Evolutionary conservation across 2,888 invertebrate genomes (phyloP), one percentile per base, ranked within the genome.

Genomic region (Caenorhabditis auriculariae): DNA sequence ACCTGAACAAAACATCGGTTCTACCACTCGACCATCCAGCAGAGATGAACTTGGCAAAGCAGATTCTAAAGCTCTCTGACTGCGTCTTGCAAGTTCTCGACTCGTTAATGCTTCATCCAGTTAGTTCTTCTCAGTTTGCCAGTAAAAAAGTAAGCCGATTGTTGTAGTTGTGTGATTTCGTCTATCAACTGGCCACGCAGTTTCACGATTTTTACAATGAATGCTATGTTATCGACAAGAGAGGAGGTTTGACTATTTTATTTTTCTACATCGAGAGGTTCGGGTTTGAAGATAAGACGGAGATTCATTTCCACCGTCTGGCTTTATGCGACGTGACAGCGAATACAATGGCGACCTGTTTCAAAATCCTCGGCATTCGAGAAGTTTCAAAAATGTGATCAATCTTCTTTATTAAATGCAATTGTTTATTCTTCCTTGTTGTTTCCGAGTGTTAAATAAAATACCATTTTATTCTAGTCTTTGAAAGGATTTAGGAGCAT

Each of bases 141-240:
- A n/a, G n/a, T n/a, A n/a, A n/a, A n/a, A n/a, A n/a, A n/a, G n/a
- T n/a, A n/a, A n/a, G n/a, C n/a, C n/a, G n/a, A n/a, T n/a, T n/a
- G 83, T 87, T 88, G 49, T 43, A 60, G 56, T 84, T 99, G 27
- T 98, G 98, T 82, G 96, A 96, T 82, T 95, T 89, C 83, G 87
- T 95, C 64, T 99, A 93, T 84, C 94, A 96, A 80, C 87, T 96
- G 53, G 88, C 91, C n/a, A 88, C 90, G 4, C 87, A 88, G 1
- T 98, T 96, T 82, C 89, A 91, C 0, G 98, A 99, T 82, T 98
- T 99, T 84, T 98, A 99, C 83, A 94, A 95, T 82, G 88, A 87
- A 76, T 99, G 98, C 83, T 98, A 96, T 82, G 96, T 96, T 82
- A 89, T 99, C 48, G 93, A 95, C 82, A 94, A 92, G 82, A 89